Evolutionary conservation across 2,888 invertebrate species (phyloP).

Genomic region (Pimpla rufipes): DNA sequence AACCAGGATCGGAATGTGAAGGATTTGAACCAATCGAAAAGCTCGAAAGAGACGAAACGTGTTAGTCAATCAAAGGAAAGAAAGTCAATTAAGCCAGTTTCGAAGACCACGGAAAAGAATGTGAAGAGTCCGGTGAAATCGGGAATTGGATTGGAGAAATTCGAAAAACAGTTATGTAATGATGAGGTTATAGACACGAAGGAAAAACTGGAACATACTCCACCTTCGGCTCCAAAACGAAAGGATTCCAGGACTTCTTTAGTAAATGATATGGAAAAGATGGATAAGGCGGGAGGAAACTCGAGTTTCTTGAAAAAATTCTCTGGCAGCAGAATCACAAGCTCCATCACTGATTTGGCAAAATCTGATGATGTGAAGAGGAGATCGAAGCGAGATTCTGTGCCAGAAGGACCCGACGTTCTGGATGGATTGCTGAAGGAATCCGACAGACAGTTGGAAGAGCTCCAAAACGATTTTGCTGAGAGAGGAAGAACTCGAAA

Average conservation of each 20-base stretch:
- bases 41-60: constrained; percentile 2
- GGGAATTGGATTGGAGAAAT: background rate
- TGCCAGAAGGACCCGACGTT: constrained; percentile 79
- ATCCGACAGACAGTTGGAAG: constrained; percentile 78
- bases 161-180: background rate
- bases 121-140: background rate
- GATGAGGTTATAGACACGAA: constrained; percentile 23
- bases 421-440: constrained; percentile 81
- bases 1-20: constrained; percentile 36
- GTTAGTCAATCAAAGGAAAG: constrained; percentile 61
- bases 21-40: background rate
- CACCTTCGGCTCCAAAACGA: constrained; percentile 59
- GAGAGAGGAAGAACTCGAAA: constrained; percentile 76
- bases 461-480: constrained; percentile 76
- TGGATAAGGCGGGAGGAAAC: background rate
- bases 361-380: constrained; percentile 10
- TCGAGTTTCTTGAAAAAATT: constrained; percentile 13
- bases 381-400: constrained; percentile 21
- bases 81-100: constrained; percentile 36
- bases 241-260: constrained; percentile 58
- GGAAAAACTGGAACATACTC: constrained; percentile 56
- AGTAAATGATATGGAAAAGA: constrained; percentile 16
- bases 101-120: constrained; percentile 29
- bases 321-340: background rate
- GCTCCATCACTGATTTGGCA: constrained; percentile 28